Conservation (phyloP, 1,140 invertebrate species). For the Pectinophora gossypiella region DNA sequence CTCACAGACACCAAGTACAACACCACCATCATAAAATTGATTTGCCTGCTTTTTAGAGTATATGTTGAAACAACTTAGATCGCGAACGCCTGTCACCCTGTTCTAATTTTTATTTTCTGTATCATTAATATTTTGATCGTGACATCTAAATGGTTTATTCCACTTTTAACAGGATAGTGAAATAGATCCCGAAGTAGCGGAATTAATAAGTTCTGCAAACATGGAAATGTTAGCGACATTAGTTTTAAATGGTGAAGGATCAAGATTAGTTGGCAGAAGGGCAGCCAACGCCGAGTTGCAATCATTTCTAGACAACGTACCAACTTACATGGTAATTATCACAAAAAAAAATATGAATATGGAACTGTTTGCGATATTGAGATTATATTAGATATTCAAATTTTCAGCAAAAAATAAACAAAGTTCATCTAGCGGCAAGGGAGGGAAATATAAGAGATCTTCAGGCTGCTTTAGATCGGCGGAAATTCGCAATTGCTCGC, state of each 20-base stretch:
- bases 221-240: constrained; percentile 93
- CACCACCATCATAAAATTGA: constrained; percentile 56
- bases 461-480: constrained; percentile 90
- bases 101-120: constrained; percentile 12
- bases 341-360: neutral
- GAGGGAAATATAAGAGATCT: constrained; percentile 90
- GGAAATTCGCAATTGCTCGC: constrained; percentile 92
- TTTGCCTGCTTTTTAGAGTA: constrained; percentile 68
- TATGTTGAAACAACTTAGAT: constrained; percentile 36
- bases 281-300: constrained; percentile 89
- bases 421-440: constrained; percentile 90
- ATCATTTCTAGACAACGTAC: constrained; percentile 92
- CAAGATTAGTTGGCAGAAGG: constrained; percentile 82
- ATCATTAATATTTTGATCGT: neutral
- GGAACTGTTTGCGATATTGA: constrained; percentile 6
- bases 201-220: constrained; percentile 83
- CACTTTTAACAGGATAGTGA: constrained; percentile 51
- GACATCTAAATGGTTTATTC: neutral
- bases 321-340: constrained; percentile 88
- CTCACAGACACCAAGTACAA: constrained; percentile 45
- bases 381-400: neutral
- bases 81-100: constrained; percentile 38
- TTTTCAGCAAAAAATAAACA: constrained; percentile 90
- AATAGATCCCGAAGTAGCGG: constrained; percentile 67
- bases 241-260: constrained; percentile 91